Evolutionary conservation across 1,140 invertebrate genomes (phyloP), one percentile per base, ranked within the genome.

Genomic region (Marisa cornuarietis): DNA sequence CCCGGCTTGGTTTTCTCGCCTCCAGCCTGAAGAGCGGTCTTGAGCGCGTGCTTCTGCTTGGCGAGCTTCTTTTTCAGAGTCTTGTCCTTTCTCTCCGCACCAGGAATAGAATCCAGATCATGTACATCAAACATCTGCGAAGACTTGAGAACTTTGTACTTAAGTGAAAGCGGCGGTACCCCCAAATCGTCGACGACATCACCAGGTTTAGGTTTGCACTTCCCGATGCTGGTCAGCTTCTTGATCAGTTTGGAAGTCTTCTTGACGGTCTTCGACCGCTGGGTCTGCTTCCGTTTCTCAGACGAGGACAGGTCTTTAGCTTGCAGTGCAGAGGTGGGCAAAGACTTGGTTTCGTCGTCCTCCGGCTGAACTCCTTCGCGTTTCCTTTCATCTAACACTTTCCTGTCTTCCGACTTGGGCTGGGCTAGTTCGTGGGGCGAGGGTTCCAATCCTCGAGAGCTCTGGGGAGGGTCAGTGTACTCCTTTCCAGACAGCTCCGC

Each of bases 321-420:
- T 18, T 31, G 74, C 62, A 42, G 42, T 3, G 18, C 18, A 11
- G 65, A 68, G 13, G 65, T 1, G 4, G 72, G 4, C n/a, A 63
- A 51, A 8, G 76, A 69, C 51, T 77, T 77, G n/a, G 16, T 69
- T n/a, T 54, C 49, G 54, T 18, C 54, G 54, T 14, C 54, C n/a
- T 22, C 49, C 13, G n/a, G 42, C 1, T 22, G 61, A 24, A 22
- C 13, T 5, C 9, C 20, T 22, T 68, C 31, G 0, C 31, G 63
- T 54, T 77, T 77, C 8, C 63, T 66, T 31, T 65, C 74, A 63
- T 52, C 76, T 3, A 65, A 3, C 8, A 68, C 49, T 18, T 77
- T 77, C 18, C 62, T 63, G 76, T 77, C 76, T 7, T 77, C 76
- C 1, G 76, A n/a, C n/a, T 77, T 77, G 10, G 76, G 63, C 76